Base-by-base conservation (phyloP, 2,113 vertebrate genomes). In the Pluvianellus socialis region DNA sequence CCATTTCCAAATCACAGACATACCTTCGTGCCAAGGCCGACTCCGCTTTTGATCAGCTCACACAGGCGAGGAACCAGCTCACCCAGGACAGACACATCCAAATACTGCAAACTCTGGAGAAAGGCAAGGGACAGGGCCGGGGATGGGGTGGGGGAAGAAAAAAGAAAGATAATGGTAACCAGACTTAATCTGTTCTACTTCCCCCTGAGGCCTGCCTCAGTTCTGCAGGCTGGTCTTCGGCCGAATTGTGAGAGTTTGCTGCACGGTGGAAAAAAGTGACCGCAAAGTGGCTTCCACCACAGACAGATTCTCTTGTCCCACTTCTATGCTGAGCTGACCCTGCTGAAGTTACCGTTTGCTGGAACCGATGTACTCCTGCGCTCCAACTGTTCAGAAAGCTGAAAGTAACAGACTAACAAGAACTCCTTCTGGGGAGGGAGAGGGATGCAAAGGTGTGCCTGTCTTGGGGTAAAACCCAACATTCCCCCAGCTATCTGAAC, bases 11-110 rank as follows among this genome's bases (percentile, higher is more conserved):
- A 94, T 63, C 71, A 88, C 10, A 86, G 24, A 42, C 61, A 12
- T 98, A 99, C 99, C 99, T 99, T 99, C 52, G 99, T 99, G 88
- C 99, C 99, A 84, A 99, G 98, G 72, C 99, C 99, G 13, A 99
- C 98, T 90, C 99, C 99, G 94, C 99, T 99, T 98, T 98, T 99
- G 44, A 99, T 98, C 85, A 99, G 98, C 62, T 99, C 99, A 97
- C 99, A 99, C 32, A 99, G 98, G 53, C 98, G 98, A 86, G 99
- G 99, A 92, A 99, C 98, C 82, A 99, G 98, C 61, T 99, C 99
- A 50, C 98, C 98, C 12, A 99, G 97, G 84, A 99, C 99, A 1
- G 98, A 99, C 21, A 99, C 98, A 94, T 99, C 99, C 53, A 99
- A 97, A 96, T 99, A 99, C 83, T 99, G 99, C 97, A 99, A 98